Evolutionary conservation across 2,113 vertebrate species (phyloP).

Genomic region (Prinia subflava): DNA sequence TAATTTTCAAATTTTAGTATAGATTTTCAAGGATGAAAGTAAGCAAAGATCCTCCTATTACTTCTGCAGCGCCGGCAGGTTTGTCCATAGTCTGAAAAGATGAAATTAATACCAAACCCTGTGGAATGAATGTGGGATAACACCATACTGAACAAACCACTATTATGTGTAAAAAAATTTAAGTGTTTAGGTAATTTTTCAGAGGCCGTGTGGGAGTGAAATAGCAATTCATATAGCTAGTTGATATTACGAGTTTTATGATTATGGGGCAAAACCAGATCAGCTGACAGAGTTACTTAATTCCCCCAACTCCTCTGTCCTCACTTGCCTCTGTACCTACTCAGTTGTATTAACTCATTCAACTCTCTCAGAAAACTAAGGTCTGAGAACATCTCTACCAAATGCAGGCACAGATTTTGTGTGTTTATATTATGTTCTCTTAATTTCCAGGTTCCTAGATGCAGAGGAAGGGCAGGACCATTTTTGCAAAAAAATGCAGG

Average conservation of each 20-base stretch:
- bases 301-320: background rate
- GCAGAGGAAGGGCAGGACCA: background rate
- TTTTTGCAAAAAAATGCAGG: background rate
- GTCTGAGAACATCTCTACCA: background rate
- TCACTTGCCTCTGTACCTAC: background rate
- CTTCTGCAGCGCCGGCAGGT: background rate
- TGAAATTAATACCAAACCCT: background rate
- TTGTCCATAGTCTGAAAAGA: background rate
- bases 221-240: background rate
- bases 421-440: background rate
- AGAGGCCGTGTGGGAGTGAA: background rate
- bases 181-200: slow-evolving; percentile 7
- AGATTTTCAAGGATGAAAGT: background rate
- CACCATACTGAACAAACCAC: background rate
- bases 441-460: background rate
- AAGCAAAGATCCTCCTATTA: background rate
- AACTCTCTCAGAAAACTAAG: background rate
- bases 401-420: background rate
- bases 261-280: background rate
- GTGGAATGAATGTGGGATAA: background rate
- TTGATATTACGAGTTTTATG: background rate
- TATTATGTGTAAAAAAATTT: background rate
- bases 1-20: background rate
- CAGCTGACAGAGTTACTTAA: background rate
- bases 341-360: background rate